Percentiles rank a stretch among this genome's conserved stretches.
phyloP scores from a whole-genome alignment of 2,888 invertebrate species.

The Mesoligia furuncula region DNA sequence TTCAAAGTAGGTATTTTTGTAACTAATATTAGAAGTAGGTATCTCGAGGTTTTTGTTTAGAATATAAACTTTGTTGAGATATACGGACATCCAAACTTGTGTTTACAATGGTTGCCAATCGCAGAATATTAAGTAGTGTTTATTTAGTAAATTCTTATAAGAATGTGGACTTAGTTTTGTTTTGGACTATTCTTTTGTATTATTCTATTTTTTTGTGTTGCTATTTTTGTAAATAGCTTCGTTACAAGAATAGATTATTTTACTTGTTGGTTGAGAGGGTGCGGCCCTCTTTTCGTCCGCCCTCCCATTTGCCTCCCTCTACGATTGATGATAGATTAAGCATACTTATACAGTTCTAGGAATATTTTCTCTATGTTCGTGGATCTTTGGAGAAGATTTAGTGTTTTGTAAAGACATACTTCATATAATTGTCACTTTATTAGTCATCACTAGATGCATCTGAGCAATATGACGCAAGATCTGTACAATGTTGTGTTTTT shows the following conservation, averaged over 20 bases:
- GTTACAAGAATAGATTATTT: conserved; percentile 58
- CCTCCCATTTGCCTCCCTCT: conserved; percentile 66
- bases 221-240: conserved; percentile 57
- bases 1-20: conserved; percentile 36
- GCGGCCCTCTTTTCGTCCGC: conserved; percentile 59
- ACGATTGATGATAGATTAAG: conserved; percentile 75
- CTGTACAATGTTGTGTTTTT: conserved; percentile 48
- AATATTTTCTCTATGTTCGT: conserved; percentile 14
- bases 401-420: conserved; percentile 33
- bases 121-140: conserved; percentile 56
- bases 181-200: conserved; percentile 29
- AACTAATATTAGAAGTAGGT: conserved; percentile 23
- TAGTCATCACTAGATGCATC: conserved; percentile 56
- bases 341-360: conserved; percentile 45
- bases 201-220: conserved; percentile 37
- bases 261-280: conserved; percentile 59
- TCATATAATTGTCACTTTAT: conserved; percentile 49
- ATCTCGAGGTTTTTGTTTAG: conserved; percentile 40
- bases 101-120: conserved; percentile 50
- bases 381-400: conserved; percentile 35
- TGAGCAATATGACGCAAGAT: conserved; percentile 52
- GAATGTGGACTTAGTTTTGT: conserved; percentile 15
- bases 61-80: conserved; percentile 39
- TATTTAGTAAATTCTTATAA: conserved; percentile 24
- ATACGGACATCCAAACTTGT: conserved; percentile 26